phyloP scores from a whole-genome alignment of 2,888 invertebrate genomes.

The Agrilus biguttatus region DNA sequence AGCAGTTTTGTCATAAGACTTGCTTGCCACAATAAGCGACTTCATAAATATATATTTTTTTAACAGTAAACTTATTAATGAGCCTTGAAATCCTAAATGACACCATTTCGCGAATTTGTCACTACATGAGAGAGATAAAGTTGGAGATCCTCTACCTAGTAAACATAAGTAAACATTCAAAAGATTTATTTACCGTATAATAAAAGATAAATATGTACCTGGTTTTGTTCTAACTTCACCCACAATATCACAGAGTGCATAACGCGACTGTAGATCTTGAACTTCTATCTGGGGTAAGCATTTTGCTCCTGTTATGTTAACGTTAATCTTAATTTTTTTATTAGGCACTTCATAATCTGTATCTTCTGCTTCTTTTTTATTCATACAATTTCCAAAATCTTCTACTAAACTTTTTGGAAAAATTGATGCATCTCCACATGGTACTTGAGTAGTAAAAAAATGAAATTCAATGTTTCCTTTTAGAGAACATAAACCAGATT shows the following conservation, averaged over 20 bases:
- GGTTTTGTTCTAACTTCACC: constrained; percentile 76
- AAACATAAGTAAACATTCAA: neutral
- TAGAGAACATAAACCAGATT: constrained; percentile 12
- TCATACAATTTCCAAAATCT: constrained; percentile 14
- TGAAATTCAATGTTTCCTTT: constrained; percentile 53
- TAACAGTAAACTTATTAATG: constrained; percentile 55
- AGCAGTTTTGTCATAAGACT: constrained; percentile 44
- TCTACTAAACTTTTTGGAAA: constrained; percentile 39
- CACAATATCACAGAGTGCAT: constrained; percentile 49
- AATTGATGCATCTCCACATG: constrained; percentile 91
- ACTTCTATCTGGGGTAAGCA: constrained; percentile 40
- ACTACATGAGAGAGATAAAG: constrained; percentile 83
- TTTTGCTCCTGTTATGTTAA: constrained; percentile 84
- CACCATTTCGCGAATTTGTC: constrained; percentile 90
- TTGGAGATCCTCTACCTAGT: constrained; percentile 64
- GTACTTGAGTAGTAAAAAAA: constrained; percentile 75
- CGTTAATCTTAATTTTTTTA: constrained; percentile 18
- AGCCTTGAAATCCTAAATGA: constrained; percentile 72
- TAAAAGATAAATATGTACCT: constrained; percentile 32
- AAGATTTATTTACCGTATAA: neutral
- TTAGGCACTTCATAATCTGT: neutral
- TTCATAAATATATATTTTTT: constrained; percentile 51
- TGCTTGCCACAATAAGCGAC: constrained; percentile 56
- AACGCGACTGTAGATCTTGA: constrained; percentile 44
- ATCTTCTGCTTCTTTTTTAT: constrained; percentile 3